Base-by-base conservation (phyloP, 2,797 vertebrate genomes). In the Gallirallus australis region DNA sequence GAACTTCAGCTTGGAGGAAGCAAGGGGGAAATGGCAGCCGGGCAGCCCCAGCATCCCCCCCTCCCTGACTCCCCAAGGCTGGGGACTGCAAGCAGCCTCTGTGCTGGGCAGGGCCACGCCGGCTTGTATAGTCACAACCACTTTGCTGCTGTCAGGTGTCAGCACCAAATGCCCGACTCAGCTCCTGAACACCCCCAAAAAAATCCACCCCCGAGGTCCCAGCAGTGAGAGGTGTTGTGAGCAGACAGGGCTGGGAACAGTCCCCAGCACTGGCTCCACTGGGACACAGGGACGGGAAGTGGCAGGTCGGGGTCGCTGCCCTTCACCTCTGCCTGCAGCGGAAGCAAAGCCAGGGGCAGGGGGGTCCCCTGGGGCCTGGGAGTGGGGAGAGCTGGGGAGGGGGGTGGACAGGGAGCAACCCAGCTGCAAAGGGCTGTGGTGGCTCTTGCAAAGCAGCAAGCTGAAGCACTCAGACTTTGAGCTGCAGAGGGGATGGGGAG, bases 261-360 rank as follows among this genome's bases (percentile, higher is more conserved):
- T 35, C 71, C 68, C 66, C 39, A 7, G 52, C 30, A 8, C 7
- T 1, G 0, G 80, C 82, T 95, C 94, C 8, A 0, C 63, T 93
- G 94, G 94, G 96, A 90, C 8, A 0, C 9, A 9, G 70, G 91
- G 91, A 92, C 60, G 0, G 96, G 94, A 96, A 96, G 85, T 54
- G 0, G 72, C 82, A 78, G 92, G 89, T 89, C 72, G 2, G 79
- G 92, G 89, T 96, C 70, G 1, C 48, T 42, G 90, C 70, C 88
- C 91, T 94, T 63, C 1, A 8, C 59, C 85, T 84, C 77, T 77
- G 91, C 70, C 80, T 28, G 65, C 86, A 76, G 92, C 40, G 71
- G 96, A 95, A 96, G 54, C 24, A 0, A 52, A 66, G 91, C 63
- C 61, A 2, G 0, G 17, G 69, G 40, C 37, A 30, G 69, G 65